These are phyloP conservation scores for Melanotus villosus DNA, from an alignment of 2,888 invertebrate species.

Conservation along the genomic window DNA sequence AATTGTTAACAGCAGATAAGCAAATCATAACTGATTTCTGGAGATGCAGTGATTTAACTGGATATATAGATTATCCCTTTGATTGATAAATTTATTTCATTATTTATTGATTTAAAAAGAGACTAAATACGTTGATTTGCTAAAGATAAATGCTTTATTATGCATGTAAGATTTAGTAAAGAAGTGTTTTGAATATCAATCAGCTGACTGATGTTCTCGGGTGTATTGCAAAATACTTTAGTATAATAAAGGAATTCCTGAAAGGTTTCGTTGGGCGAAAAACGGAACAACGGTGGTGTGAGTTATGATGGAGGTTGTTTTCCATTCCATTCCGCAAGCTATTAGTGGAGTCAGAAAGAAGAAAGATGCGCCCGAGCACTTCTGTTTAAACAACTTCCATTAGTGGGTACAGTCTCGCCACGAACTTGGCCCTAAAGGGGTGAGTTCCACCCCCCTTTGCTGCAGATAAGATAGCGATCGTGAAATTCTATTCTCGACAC, in stretches of 20 bases:
- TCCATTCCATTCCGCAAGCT: conserved; percentile 64
- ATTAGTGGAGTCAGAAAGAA: conserved; percentile 64
- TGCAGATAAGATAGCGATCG: conserved; percentile 46
- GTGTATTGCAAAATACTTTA: conserved; percentile 11
- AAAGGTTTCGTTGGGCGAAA: conserved; percentile 34
- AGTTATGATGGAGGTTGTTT: conserved; percentile 61
- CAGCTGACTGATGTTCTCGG: too few species aligned
- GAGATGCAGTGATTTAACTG: too few species aligned
- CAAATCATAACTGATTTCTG: too few species aligned
- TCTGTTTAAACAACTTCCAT: conserved; percentile 67
- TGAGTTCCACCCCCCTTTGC: conserved; percentile 42
- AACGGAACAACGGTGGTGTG: conserved; percentile 30
- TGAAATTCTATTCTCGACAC: conserved; percentile 36
- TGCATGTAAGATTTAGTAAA: too few species aligned
- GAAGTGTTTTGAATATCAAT: too few species aligned
- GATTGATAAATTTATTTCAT: too few species aligned
- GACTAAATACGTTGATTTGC: too few species aligned
- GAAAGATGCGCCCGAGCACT: conserved; percentile 61
- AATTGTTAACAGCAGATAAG: too few species aligned
- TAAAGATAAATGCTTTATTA: too few species aligned
- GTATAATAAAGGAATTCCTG: conserved; percentile 27
- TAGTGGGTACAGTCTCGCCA: conserved; percentile 58
- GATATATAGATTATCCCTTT: too few species aligned
- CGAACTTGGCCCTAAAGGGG: conserved; percentile 48
- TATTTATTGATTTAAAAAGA: too few species aligned